A percentile compares a stretch with the other conserved stretches of the same genome.
phyloP scores from a whole-genome alignment of 2,888 invertebrate species.

The Kryphioiulus occultus region DNA sequence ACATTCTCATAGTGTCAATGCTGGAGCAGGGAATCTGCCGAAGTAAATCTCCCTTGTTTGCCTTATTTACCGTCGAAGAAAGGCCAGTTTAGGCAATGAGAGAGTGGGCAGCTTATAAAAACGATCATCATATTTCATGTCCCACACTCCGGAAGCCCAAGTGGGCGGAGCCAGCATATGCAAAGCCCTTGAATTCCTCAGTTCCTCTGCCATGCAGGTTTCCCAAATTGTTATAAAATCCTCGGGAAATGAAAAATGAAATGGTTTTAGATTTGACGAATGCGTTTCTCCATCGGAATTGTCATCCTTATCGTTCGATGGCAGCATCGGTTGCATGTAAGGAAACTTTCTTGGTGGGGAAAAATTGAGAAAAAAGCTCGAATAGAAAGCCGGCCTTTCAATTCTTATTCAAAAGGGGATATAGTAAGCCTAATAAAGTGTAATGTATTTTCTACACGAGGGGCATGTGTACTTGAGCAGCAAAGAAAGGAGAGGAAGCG shows the following conservation, averaged over 20 bases:
- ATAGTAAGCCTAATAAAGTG: conserved; percentile 31
- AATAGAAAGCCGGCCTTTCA: neutral
- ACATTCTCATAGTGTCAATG: no score
- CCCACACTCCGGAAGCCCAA: neutral
- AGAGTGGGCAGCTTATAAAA: neutral
- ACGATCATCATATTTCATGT: neutral
- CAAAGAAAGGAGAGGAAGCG: neutral
- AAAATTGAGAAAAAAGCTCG: neutral
- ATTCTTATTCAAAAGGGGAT: conserved; percentile 26
- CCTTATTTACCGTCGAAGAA: no score
- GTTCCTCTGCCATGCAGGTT: neutral
- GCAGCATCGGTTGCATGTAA: neutral
- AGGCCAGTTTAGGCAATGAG: no score
- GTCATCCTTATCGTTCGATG: conserved; percentile 10
- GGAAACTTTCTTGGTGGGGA: neutral
- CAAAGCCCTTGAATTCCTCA: neutral
- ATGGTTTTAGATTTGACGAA: neutral
- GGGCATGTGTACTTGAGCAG: neutral
- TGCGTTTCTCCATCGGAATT: conserved; percentile 26
- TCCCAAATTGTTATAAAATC: conserved; percentile 25
- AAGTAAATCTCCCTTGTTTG: no score
- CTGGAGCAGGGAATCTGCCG: no score
- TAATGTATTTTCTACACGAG: neutral
- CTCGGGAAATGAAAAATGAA: conserved; percentile 30
- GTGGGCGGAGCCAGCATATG: neutral